Evolutionary conservation across 2,113 vertebrate genomes (phyloP), one percentile per base, ranked within the genome.

Genomic region (Phrynosoma platyrhinos): DNA sequence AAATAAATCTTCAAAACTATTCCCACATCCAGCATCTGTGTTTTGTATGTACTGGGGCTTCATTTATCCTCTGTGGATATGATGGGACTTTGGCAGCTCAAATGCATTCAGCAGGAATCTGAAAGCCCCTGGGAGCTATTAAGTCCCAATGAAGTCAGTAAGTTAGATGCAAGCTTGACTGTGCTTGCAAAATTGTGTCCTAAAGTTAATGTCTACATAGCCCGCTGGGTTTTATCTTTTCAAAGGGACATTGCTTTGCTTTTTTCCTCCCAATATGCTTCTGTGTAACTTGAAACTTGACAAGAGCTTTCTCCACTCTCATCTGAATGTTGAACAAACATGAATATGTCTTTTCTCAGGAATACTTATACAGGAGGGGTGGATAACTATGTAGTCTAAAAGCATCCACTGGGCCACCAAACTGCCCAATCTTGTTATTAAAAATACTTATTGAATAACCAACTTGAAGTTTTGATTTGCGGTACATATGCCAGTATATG

Each of bases 71-170:
- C 58, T 66, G 53, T 40, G 23, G 9, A 62, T n/a, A 27, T 77
- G 55, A 47, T 77, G 58, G 74, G 25, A n/a, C 55, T 78, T 66
- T 47, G 36, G 25, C 84, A 85, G 36, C 53, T 64, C 55, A 76
- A 77, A 76, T n/a, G 75, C 72, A 36, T 85, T 77, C 25, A 47
- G 74, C 74, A 85, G 27, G 16, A 47, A 77, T 78, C 58, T 42
- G 8, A 9, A 66, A 66, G 36, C 58, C 36, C 20, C 58, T 66
- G 16, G 84, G 55, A 52, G 58, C 82, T 74, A 27, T 84, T 55
- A 84, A 72, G 42, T 72, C 69, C 82, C 82, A 72, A 64, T 64
- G 55, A 77, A 85, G 13, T 40, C n/a, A 76, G 25, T 40, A 75
- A 76, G 72, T 77, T 25, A 85, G 55, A 76, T 64, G 72, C 32